These are phyloP conservation scores for Brachyhypopomus occidentalis DNA, from an alignment of 2,113 vertebrate species.

Conservation along the genomic window DNA sequence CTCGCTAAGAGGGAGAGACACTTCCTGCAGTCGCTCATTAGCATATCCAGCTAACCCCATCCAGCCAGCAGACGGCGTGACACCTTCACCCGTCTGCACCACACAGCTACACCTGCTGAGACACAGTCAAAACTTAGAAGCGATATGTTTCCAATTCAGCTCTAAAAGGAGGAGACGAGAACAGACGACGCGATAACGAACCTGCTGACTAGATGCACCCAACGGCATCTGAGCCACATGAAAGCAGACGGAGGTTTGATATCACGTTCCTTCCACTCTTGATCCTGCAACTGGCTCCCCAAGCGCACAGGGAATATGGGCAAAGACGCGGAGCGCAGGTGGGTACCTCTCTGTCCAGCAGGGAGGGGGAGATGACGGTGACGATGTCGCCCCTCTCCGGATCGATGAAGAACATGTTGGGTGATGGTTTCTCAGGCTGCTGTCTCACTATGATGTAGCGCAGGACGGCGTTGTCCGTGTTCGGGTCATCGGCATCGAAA, in stretches of 20 bases:
- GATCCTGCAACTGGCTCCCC: not conserved
- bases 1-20: constrained; percentile 52
- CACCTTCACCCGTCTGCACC: not conserved
- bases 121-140: not conserved
- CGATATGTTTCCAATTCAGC: not conserved
- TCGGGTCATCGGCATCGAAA: constrained; percentile 86
- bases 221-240: not conserved
- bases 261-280: not conserved
- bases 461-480: constrained; percentile 90
- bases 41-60: constrained; percentile 35
- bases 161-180: no score
- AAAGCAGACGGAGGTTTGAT: not conserved
- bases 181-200: no score
- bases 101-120: constrained; percentile 29
- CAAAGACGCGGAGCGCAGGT: not conserved
- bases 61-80: not conserved
- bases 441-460: constrained; percentile 92
- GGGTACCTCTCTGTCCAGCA: constrained; percentile 92
- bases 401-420: constrained; percentile 98
- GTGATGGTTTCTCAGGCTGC: constrained; percentile 90
- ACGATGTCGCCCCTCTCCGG: constrained; percentile 94
- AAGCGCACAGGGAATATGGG: not conserved
- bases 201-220: no score
- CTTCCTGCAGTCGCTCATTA: constrained; percentile 54
- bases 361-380: constrained; percentile 85